A percentile compares a stretch with the other conserved stretches of the same genome.
These are phyloP conservation scores for Romanogobio albipinnatus DNA, from an alignment of 2,113 vertebrate genomes.

Conservation along the genomic window DNA sequence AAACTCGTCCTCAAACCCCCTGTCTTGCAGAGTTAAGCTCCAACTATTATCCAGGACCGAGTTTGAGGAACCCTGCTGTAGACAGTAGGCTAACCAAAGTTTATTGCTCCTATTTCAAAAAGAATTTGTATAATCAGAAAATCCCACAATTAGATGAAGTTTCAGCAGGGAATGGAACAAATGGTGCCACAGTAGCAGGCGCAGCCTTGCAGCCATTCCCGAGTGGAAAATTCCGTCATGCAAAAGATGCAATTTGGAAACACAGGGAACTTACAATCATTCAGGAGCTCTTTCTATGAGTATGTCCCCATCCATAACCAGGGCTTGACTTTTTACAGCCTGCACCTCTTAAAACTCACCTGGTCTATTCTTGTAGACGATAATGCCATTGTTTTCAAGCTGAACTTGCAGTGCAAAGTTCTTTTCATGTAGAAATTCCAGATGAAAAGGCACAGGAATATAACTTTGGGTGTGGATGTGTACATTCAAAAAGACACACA, in stretches of 20 bases:
- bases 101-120: background rate
- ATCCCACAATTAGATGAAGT: background rate
- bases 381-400: conserved; percentile 13
- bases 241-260: conserved; percentile 9
- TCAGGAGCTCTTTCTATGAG: background rate
- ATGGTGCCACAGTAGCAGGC: conserved; percentile 20
- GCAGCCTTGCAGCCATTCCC: conserved; percentile 10
- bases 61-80: background rate
- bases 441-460: conserved; percentile 28
- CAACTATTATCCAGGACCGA: too few species aligned
- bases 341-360: conserved; percentile 22
- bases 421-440: conserved; percentile 5
- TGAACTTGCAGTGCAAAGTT: background rate
- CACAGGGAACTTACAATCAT: conserved; percentile 8
- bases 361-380: conserved; percentile 25
- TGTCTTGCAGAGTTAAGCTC: too few species aligned
- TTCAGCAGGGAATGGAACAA: background rate
- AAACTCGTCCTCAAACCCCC: too few species aligned
- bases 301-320: background rate
- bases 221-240: conserved; percentile 36
- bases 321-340: conserved; percentile 13
- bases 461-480: conserved; percentile 39
- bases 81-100: background rate
- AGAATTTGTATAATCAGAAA: background rate
- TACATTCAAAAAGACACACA: conserved; percentile 7